Conservation (phyloP, 2,797 vertebrate genomes). For the Ciconia nigra region DNA sequence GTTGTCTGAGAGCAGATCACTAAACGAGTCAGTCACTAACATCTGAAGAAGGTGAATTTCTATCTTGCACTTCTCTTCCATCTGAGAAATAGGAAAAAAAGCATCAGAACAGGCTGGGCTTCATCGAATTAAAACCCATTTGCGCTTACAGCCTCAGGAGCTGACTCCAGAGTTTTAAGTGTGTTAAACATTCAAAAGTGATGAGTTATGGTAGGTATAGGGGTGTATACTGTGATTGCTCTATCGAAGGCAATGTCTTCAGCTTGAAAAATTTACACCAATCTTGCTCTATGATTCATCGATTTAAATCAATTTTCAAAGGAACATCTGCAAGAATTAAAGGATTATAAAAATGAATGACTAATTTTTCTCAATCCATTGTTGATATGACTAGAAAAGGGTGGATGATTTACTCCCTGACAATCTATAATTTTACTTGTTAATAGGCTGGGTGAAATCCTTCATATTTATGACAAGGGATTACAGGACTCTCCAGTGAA, state of each 20-base stretch:
- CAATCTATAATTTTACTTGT: slow-evolving; percentile 27
- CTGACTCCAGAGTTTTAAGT: not conserved
- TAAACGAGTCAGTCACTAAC: accelerated
- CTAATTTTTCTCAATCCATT: slow-evolving; percentile 14
- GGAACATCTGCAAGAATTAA: slow-evolving; percentile 32
- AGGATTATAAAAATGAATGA: slow-evolving; percentile 45
- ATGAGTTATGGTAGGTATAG: not conserved
- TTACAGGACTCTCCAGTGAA: slow-evolving; percentile 21
- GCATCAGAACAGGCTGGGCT: not conserved
- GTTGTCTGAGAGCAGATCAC: not conserved
- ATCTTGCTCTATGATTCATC: not conserved
- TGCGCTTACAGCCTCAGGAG: not conserved
- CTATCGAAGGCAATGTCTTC: not conserved
- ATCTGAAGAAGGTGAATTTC: not conserved
- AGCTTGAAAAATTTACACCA: not conserved
- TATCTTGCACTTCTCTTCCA: not conserved
- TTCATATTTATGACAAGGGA: slow-evolving; percentile 19
- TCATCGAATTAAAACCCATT: not conserved
- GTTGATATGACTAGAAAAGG: not conserved
- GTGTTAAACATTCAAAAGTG: not conserved
- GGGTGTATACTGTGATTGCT: not conserved
- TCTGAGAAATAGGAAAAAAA: not conserved
- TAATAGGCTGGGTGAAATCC: slow-evolving; percentile 28
- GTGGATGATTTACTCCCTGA: slow-evolving; percentile 12
- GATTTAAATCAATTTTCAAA: slow-evolving; percentile 32